Conservation (phyloP, 2,113 vertebrate species). For the Prolemur simus region DNA sequence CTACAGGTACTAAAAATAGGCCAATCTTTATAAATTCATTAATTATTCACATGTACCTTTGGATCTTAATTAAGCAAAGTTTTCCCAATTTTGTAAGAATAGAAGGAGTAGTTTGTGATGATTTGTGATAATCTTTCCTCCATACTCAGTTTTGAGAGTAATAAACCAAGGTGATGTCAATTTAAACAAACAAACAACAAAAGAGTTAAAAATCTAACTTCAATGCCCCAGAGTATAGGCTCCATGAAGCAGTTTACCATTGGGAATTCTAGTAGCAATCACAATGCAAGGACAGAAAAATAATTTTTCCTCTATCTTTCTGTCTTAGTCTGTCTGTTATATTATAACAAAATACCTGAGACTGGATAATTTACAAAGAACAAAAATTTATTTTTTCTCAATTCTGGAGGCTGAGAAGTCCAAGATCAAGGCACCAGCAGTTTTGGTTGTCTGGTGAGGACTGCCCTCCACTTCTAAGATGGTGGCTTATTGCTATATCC, state of each 20-base stretch:
- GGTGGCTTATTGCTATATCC: not conserved
- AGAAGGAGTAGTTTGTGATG: not conserved
- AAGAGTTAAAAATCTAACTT: not conserved
- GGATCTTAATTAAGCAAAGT: constrained; percentile 15
- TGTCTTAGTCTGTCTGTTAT: not conserved
- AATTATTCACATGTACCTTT: constrained; percentile 22
- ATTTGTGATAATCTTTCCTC: not conserved
- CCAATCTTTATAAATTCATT: constrained; percentile 21
- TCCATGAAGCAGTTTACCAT: not conserved
- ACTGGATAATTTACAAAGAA: not conserved
- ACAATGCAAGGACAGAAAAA: too few species aligned
- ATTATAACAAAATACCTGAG: not conserved
- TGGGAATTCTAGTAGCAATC: not conserved
- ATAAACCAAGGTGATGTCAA: not conserved
- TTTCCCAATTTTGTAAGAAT: not conserved
- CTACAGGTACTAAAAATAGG: not conserved
- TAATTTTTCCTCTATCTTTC: not conserved
- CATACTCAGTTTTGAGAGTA: not conserved
- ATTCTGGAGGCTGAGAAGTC: not conserved
- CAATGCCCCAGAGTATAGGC: not conserved
- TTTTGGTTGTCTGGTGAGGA: not conserved
- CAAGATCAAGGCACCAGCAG: not conserved
- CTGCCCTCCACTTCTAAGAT: not conserved
- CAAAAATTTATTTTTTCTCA: not conserved
- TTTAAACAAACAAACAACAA: not conserved